Evolutionary conservation across 2,113 vertebrate species (phyloP).

Genomic region (Lichenostomus cassidix): DNA sequence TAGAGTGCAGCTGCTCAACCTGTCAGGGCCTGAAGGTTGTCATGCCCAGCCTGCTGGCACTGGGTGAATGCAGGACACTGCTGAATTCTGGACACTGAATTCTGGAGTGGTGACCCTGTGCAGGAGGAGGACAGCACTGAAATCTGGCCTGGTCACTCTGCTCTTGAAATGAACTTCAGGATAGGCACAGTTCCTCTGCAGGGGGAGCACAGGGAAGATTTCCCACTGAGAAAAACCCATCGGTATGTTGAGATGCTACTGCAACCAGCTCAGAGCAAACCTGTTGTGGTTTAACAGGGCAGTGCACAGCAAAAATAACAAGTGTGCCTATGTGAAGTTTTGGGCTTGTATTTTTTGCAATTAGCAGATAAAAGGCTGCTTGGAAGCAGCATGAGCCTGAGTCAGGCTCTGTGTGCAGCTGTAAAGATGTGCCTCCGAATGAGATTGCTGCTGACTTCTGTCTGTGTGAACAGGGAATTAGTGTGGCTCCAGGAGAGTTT

Average conservation of each 20-base stretch:
- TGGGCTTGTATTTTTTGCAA: not conserved
- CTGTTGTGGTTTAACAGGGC: not conserved
- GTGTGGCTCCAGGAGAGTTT: not conserved
- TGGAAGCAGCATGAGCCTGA: not conserved
- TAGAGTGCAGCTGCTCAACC: not conserved
- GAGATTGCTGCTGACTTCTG: not conserved
- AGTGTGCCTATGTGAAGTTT: not conserved
- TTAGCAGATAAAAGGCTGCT: not conserved
- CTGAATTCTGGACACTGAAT: not conserved
- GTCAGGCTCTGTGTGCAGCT: not conserved
- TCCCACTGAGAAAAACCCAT: not conserved
- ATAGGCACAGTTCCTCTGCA: not conserved
- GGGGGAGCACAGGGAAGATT: not conserved
- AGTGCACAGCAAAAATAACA: not conserved
- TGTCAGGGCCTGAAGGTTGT: not conserved
- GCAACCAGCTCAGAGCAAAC: not conserved
- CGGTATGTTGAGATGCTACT: not conserved
- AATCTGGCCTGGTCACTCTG: not conserved
- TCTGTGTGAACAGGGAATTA: accelerated
- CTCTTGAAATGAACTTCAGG: not conserved
- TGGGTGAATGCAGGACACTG: not conserved
- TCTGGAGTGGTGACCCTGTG: not conserved
- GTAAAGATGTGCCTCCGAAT: not conserved
- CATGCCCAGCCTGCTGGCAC: not conserved
- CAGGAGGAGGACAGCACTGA: not conserved